These are phyloP conservation scores for Lymantria dispar DNA, from an alignment of 2,888 invertebrate species.

Conservation along the genomic window DNA sequence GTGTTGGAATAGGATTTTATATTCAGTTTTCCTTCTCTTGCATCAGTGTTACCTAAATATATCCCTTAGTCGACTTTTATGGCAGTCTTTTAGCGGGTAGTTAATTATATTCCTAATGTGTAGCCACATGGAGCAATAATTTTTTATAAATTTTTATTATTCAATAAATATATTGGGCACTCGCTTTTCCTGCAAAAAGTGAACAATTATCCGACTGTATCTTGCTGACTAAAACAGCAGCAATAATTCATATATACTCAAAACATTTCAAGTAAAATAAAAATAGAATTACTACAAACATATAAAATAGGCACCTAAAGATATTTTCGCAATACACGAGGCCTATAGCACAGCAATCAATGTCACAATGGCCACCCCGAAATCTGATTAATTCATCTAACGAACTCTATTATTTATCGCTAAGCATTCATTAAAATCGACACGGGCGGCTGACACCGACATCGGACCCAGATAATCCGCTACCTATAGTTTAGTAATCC, in stretches of 20 bases:
- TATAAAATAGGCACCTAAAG: conserved; percentile 24
- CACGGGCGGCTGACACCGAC: conserved; percentile 38
- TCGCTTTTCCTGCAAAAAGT: no score
- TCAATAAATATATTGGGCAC: no score
- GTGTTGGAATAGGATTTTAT: no score
- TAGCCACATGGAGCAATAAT: no score
- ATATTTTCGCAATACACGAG: conserved; percentile 28
- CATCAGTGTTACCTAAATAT: no score
- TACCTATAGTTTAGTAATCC: conserved; percentile 23
- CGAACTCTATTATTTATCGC: conserved; percentile 62
- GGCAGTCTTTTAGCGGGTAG: no score
- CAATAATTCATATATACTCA: background rate
- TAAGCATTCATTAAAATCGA: conserved; percentile 59
- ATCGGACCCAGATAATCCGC: conserved; percentile 14
- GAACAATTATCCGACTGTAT: no score
- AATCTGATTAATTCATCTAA: conserved; percentile 58
- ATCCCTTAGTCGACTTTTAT: no score
- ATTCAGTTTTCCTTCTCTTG: no score
- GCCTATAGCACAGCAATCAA: conserved; percentile 40
- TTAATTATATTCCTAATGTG: no score
- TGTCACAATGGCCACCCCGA: conserved; percentile 44
- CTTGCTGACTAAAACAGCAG: background rate
- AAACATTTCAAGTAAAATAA: background rate
- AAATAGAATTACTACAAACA: conserved; percentile 13
- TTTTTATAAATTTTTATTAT: no score